phyloP scores from a whole-genome alignment of 2,113 vertebrate species.

The Prionailurus bengalensis region DNA sequence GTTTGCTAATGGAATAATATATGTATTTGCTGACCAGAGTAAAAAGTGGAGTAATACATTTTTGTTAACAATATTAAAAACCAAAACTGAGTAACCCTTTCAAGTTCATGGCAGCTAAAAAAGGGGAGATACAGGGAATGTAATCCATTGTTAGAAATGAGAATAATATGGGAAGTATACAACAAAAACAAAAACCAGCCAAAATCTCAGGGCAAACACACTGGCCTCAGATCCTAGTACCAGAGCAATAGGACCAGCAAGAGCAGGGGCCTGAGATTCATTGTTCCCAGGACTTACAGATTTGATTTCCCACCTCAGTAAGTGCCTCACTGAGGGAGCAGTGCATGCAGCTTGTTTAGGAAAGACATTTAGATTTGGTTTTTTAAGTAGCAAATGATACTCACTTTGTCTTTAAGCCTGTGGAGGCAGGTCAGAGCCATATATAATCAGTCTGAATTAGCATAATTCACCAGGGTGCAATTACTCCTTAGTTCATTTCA shows the following conservation, averaged over 20 bases:
- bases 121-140: not conserved
- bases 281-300: not conserved
- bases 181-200: not conserved
- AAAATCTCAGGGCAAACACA: not conserved
- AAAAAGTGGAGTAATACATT: not conserved
- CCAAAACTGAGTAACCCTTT: not conserved
- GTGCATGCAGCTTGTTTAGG: not conserved
- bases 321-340: not conserved
- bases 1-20: not conserved
- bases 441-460: not conserved
- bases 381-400: not conserved
- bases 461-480: not conserved
- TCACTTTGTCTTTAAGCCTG: not conserved
- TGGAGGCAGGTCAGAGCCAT: not conserved
- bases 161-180: not conserved
- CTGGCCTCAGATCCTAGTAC: not conserved
- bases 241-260: accelerated
- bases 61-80: not conserved
- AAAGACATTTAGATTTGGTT: not conserved
- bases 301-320: not conserved
- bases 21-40: not conserved
- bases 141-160: not conserved
- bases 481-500: not conserved
- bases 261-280: no score
- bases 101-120: not conserved